phyloP scores from a whole-genome alignment of 2,797 vertebrate genomes.

The Corythornis leucogaster region DNA sequence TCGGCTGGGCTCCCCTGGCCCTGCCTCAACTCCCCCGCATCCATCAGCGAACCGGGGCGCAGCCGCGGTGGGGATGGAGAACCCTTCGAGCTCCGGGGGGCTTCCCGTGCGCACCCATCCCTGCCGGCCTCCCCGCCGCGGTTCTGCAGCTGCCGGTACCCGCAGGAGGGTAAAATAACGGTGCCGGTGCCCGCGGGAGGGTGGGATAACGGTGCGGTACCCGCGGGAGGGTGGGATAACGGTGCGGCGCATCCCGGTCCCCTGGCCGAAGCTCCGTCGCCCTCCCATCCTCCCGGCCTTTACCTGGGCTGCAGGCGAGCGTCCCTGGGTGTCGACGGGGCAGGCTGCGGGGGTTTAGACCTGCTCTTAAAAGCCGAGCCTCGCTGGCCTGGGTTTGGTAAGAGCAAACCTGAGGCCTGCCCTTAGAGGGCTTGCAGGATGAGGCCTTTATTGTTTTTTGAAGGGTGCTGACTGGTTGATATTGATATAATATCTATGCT shows the following conservation, averaged over 20 bases:
- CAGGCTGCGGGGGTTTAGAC: not conserved
- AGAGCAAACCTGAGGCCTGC: not conserved
- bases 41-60: not conserved
- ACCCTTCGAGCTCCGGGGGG: not conserved
- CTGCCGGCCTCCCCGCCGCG: not conserved
- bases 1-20: not conserved
- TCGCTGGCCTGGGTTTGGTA: not conserved
- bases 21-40: not conserved
- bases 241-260: not conserved
- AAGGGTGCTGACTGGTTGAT: not conserved
- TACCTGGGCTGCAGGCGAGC: not conserved
- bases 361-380: not conserved
- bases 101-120: not conserved
- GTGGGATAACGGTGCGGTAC: not conserved
- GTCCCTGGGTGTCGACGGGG: too few species aligned
- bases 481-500: slow-evolving; percentile 57
- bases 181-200: not conserved
- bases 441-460: not conserved
- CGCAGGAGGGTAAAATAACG: not conserved
- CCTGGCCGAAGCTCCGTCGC: not conserved
- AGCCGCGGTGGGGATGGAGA: not conserved
- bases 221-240: not conserved
- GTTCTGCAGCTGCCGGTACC: not conserved
- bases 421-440: not conserved
- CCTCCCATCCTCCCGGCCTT: not conserved